Evolutionary conservation across 2,113 vertebrate genomes (phyloP), one percentile per base, ranked within the genome.

Genomic region (Dasypus novemcinctus): DNA sequence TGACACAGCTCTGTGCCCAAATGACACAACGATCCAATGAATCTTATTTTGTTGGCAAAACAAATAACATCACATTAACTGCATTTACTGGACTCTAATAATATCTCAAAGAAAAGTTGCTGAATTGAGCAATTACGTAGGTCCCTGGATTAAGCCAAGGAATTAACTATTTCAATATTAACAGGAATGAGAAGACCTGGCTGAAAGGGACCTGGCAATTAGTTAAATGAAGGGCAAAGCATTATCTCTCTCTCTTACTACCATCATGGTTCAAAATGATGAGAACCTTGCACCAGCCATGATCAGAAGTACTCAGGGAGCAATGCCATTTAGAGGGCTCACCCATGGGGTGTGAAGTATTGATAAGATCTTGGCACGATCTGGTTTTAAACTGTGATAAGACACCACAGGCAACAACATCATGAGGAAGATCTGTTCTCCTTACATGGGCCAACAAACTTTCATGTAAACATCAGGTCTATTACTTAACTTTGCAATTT

Each of bases 361-460:
- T 61, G 63, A n/a, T 74, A 57, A 82, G 64, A 90, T 63, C 54
- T 84, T 85, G 43, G 54, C 0, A 31, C 18, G 23, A 83, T 78
- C 66, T 89, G 63, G 79, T 89, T 84, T 76, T 76, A 86, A 87
- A 90, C 41, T 71, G 52, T 68, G 23, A 93, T 7, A 87, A 94
- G 81, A 96, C 57, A 83, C 72, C 89, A 10, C 2, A 75, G 63
- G 23, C 69, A 52, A 14, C 46, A 57, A 83, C 17, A 83, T 41
- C 38, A 66, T 23, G 25, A 82, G 91, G 81, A 71, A 90, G 25
- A 88, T 0, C 54, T 41, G n/a, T 7, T 91, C 59, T 80, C 54
- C 61, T 89, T 83, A 95, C 63, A 80, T 2, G 90, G 38, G 75
- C 61, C 63, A 75, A 66, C 7, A 38, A 61, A 82, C 17, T 64